Evolutionary conservation across 2,113 vertebrate genomes (phyloP).

Genomic region (Oncorhynchus nerka): DNA sequence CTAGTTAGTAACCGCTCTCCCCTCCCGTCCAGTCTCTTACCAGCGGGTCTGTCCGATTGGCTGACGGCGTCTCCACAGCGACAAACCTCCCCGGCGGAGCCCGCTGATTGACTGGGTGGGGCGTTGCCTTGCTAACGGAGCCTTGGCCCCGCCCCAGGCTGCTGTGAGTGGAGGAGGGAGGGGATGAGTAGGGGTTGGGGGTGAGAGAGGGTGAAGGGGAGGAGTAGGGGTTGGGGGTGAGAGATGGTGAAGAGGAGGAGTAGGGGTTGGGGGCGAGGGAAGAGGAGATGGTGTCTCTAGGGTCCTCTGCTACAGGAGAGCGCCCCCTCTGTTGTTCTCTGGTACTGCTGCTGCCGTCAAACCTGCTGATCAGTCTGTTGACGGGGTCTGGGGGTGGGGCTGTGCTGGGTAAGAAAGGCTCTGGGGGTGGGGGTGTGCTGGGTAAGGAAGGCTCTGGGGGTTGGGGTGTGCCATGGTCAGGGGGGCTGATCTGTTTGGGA

Average conservation of each 20-base stretch:
- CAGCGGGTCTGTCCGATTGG: conserved; percentile 68
- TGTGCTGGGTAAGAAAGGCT: no score
- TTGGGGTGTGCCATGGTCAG: conserved; percentile 39
- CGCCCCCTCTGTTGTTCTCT: conserved; percentile 65
- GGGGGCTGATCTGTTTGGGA: conserved; percentile 3
- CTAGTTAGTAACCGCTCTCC: neutral
- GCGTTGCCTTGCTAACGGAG: conserved; percentile 21
- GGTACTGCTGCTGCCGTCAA: conserved; percentile 58
- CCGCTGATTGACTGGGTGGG: conserved; percentile 45
- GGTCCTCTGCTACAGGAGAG: conserved; percentile 64
- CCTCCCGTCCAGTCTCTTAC: conserved; percentile 60
- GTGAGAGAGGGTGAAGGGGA: conserved; percentile 12
- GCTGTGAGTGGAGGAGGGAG: conserved; percentile 59
- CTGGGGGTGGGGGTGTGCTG: conserved; percentile 48
- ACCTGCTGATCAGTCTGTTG: conserved; percentile 78
- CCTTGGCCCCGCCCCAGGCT: conserved; percentile 55
- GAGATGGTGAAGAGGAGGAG: conserved; percentile 22
- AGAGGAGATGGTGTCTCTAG: conserved; percentile 29
- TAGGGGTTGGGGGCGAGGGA: conserved; percentile 44
- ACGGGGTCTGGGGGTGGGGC: conserved; percentile 67
- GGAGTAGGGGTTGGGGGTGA: conserved; percentile 41
- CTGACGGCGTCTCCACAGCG: conserved; percentile 33
- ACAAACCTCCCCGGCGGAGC: conserved; percentile 26
- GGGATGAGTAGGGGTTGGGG: conserved; percentile 51
- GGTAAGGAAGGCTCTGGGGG: conserved; percentile 49